Evolutionary conservation across 2,888 invertebrate genomes (phyloP).

Genomic region (Isotomurus palustris): DNA sequence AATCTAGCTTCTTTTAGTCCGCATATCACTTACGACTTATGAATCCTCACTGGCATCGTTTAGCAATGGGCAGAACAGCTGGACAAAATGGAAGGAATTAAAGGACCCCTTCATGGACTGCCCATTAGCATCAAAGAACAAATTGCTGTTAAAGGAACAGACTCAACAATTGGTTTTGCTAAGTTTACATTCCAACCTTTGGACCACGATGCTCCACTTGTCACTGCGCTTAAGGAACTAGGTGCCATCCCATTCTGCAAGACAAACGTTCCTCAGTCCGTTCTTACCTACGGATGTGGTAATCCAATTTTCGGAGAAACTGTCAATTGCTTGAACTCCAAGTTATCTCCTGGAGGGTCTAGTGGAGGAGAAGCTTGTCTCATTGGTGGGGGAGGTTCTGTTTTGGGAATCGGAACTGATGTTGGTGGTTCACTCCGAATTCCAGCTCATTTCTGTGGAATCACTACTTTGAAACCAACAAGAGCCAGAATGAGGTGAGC

Average conservation of each 20-base stretch:
- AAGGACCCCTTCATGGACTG: constrained; percentile 48
- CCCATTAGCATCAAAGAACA: constrained; percentile 50
- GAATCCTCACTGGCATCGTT: too few species aligned
- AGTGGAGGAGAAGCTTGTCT: constrained; percentile 35
- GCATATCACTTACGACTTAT: too few species aligned
- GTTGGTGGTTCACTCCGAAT: constrained; percentile 18
- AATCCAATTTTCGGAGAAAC: constrained; percentile 43
- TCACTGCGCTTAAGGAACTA: constrained; percentile 37
- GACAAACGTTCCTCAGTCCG: constrained; percentile 49
- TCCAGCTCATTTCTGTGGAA: constrained; percentile 53
- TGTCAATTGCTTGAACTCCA: constrained; percentile 30
- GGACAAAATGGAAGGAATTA: constrained; percentile 28
- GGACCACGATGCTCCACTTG: constrained; percentile 5
- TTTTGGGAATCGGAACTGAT: constrained; percentile 38
- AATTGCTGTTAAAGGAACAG: constrained; percentile 48
- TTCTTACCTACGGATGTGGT: constrained; percentile 35
- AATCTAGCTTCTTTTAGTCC: background rate
- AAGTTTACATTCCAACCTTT: constrained; percentile 16
- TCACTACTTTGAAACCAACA: constrained; percentile 51
- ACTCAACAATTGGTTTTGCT: constrained; percentile 44
- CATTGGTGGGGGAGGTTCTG: constrained; percentile 31
- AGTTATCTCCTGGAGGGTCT: constrained; percentile 36
- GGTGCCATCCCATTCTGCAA: constrained; percentile 52
- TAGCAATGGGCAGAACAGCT: constrained; percentile 39
- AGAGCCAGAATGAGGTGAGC: constrained; percentile 25